Conservation (phyloP, 2,797 vertebrate species). For the Urocyon cinereoargenteus region DNA sequence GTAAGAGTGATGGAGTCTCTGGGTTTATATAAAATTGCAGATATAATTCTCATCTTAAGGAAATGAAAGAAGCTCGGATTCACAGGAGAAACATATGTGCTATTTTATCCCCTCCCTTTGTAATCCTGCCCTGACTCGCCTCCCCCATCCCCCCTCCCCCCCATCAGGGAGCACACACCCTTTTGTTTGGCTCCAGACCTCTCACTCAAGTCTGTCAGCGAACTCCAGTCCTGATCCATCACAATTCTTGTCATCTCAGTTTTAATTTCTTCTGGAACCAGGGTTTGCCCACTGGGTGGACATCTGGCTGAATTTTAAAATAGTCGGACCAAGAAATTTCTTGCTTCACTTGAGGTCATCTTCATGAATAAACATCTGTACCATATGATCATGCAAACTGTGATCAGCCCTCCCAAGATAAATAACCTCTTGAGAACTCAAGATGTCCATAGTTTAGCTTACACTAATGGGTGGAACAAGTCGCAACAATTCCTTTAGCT, state of each 20-base stretch:
- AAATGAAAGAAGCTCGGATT: background rate
- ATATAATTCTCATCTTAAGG: background rate
- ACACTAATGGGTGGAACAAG: conserved; percentile 61
- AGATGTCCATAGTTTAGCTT: conserved; percentile 51
- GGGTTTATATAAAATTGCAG: conserved; percentile 11
- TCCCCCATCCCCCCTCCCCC: background rate
- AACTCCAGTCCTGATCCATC: conserved; percentile 25
- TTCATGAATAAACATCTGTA: conserved; percentile 64
- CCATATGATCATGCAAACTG: conserved; percentile 62
- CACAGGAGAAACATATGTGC: background rate
- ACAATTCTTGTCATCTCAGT: background rate
- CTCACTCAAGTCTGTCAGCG: background rate
- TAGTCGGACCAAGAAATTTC: conserved; percentile 60
- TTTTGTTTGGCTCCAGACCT: conserved; percentile 44
- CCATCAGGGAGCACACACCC: conserved; percentile 22
- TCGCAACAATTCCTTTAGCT: conserved; percentile 13
- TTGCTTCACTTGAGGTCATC: conserved; percentile 57
- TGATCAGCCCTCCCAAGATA: conserved; percentile 10
- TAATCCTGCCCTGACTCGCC: background rate
- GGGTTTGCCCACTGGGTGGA: conserved; percentile 63
- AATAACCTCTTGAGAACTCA: conserved; percentile 55
- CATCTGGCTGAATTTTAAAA: conserved; percentile 66
- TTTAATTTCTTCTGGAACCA: conserved; percentile 57
- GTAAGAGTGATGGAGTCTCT: background rate
- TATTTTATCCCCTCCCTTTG: conserved; percentile 40